phyloP scores from a whole-genome alignment of 2,113 vertebrate species.

The Rhinoptilus africanus region DNA sequence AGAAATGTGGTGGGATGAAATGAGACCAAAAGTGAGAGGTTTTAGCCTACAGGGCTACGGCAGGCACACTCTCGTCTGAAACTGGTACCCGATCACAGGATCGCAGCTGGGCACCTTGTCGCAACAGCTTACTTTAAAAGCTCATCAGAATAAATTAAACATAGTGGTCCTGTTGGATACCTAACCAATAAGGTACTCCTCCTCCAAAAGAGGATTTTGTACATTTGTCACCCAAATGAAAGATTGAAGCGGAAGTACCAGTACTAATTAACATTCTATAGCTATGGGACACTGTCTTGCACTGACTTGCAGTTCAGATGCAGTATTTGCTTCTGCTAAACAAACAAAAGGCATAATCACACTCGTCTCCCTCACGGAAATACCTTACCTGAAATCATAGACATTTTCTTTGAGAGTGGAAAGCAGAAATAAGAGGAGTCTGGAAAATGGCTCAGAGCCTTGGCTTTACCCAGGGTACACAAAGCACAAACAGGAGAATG shows the following conservation, averaged over 20 bases:
- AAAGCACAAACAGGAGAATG: neutral
- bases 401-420: neutral
- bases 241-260: neutral
- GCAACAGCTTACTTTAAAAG: neutral
- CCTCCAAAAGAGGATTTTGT: neutral
- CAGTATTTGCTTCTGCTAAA: neutral
- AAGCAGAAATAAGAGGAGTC: neutral
- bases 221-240: neutral
- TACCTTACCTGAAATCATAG: neutral
- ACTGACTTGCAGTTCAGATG: neutral
- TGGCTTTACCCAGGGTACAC: neutral
- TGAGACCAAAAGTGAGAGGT: neutral
- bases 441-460: slow-evolving; percentile 1
- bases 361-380: neutral
- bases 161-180: neutral
- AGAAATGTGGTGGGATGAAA: neutral
- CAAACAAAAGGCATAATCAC: neutral
- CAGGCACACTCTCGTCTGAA: neutral
- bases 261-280: neutral
- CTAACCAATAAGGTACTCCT: neutral
- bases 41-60: neutral
- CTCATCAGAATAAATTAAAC: neutral
- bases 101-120: neutral
- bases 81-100: neutral
- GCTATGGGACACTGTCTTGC: neutral